phyloP scores from a whole-genome alignment of 2,113 vertebrate species.

The Ceyx margarethae region DNA sequence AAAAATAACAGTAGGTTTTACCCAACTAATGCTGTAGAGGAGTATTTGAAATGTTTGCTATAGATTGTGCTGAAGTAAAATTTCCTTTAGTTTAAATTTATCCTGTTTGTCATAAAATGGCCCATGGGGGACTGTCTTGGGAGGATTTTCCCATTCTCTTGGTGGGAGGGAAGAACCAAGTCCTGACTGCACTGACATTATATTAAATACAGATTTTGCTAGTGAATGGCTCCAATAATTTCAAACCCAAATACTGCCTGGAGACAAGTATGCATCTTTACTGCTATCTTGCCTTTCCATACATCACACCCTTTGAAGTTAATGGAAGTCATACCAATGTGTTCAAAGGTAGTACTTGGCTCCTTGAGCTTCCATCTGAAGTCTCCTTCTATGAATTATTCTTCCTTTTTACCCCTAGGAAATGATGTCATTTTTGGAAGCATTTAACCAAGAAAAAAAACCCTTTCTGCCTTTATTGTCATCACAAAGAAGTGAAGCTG shows the following conservation, averaged over 20 bases:
- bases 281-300: not conserved
- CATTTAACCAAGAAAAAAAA: constrained; percentile 83
- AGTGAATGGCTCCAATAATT: not conserved
- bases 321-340: not conserved
- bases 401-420: constrained; percentile 74
- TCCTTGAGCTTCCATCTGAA: not conserved
- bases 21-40: not conserved
- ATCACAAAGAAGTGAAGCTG: constrained; percentile 68
- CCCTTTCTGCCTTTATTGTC: constrained; percentile 81
- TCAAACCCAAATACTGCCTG: constrained; percentile 5
- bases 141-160: not conserved
- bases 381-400: not conserved
- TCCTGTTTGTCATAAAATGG: not conserved
- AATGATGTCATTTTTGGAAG: constrained; percentile 86
- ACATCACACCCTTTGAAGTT: constrained; percentile 30
- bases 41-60: not conserved
- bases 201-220: not conserved
- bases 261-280: not conserved
- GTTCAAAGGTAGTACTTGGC: not conserved
- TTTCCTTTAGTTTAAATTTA: not conserved
- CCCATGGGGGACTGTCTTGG: not conserved
- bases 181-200: not conserved
- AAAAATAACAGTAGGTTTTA: not conserved
- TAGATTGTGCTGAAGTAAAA: not conserved
- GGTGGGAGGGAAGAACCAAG: not conserved